Percentiles rank a stretch among this genome's conserved stretches.
Conservation (phyloP, 2,797 vertebrate genomes). For the Kryptopterus vitreolus region DNA sequence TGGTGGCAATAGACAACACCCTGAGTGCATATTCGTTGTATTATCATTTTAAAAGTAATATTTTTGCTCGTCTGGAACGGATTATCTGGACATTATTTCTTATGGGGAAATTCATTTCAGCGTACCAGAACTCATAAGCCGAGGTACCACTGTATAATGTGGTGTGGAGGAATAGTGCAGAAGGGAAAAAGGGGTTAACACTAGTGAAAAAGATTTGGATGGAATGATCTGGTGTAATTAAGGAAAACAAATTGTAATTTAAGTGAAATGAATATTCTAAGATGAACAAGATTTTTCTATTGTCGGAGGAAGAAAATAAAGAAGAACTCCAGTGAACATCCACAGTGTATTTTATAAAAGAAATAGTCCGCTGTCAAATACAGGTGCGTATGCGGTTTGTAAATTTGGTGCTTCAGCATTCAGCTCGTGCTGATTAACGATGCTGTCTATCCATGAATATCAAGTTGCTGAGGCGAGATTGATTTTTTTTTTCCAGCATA, state of each 20-base stretch:
- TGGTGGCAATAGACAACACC: no score
- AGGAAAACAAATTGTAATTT: background rate
- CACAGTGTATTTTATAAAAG: background rate
- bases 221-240: background rate
- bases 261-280: background rate
- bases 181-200: background rate
- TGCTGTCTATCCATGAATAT: background rate
- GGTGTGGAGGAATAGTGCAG: conserved; percentile 17
- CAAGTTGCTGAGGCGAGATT: background rate
- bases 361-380: conserved; percentile 11
- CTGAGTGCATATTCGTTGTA: no score
- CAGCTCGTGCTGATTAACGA: conserved; percentile 1
- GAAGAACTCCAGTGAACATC: background rate
- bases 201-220: background rate
- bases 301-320: background rate
- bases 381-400: background rate
- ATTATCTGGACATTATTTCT: no score
- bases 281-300: background rate
- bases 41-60: no score
- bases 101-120: no score
- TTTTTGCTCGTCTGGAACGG: no score
- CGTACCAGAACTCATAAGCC: no score
- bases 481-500: background rate
- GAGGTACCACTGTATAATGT: no score
- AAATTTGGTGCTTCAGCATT: background rate